Evolutionary conservation across 2,797 vertebrate genomes (phyloP), one percentile per base, ranked within the genome.

Genomic region (Darevskia mixta): DNA sequence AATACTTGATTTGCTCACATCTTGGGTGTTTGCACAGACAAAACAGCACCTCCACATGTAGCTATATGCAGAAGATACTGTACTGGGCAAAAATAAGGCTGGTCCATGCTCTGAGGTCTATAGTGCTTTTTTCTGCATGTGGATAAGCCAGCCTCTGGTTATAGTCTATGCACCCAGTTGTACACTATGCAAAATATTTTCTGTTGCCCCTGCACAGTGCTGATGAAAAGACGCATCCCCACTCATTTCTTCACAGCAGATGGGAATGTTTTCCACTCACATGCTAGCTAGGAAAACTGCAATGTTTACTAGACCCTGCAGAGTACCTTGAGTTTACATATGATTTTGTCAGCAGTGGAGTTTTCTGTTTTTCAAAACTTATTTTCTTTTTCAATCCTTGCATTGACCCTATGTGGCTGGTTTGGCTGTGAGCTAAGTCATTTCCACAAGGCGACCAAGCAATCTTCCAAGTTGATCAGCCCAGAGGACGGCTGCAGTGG

Each of bases 1-100:
- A 55, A 82, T 92, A 86, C 7, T 11, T 76, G 58, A 82, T 85
- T 90, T 82, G 2, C 11, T 89, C 32, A 29, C 23, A 8, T 29
- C 3, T 49, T 17, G 35, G 32, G 25, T 8, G 27, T 78, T 41
- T n/a, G 27, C 55, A 41, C 49, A 73, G 3, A 58, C 49, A 8
- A 55, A 78, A 66, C 23, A 58, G 2, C 23, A 29, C 41, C 9
- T 11, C 38, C 38, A 66, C n/a, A 20, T 25, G 41, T 13, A 15
- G n/a, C 18, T 32, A 8, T 29, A 38, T 11, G 8, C 18, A 15
- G 13, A 66, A 55, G 20, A 13, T 69, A 29, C 49, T 73, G 71
- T 4, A 7, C 38, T 67, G 13, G 73, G 15, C 43, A 67, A 67
- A 49, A 82, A 49, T 15, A 61, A 23, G 9, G 25, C 9, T 9